Evolutionary conservation across 2,113 vertebrate species (phyloP).

Genomic region (Anguilla rostrata): DNA sequence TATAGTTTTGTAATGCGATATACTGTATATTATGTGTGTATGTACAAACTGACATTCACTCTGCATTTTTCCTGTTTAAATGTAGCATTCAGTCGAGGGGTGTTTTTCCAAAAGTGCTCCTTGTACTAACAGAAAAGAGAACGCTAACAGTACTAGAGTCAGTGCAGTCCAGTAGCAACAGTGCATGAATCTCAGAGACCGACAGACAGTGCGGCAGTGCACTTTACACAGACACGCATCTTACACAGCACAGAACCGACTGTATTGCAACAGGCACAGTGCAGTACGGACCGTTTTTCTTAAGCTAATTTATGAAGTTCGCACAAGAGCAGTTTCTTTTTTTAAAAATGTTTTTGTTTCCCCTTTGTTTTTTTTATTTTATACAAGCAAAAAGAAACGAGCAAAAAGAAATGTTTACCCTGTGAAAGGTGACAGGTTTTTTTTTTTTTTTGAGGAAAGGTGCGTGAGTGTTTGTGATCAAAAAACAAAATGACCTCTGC

Average conservation of each 20-base stretch:
- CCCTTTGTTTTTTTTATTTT: slow-evolving; percentile 39
- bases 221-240: slow-evolving; percentile 26
- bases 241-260: slow-evolving; percentile 31
- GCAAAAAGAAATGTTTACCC: slow-evolving; percentile 60
- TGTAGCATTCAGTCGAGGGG: slow-evolving; percentile 62
- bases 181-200: background rate
- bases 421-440: slow-evolving; percentile 8
- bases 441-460: slow-evolving; percentile 10
- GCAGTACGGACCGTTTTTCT: background rate
- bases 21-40: slow-evolving; percentile 1
- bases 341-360: slow-evolving; percentile 32
- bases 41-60: background rate
- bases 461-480: slow-evolving; percentile 32
- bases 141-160: slow-evolving; percentile 31
- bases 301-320: slow-evolving; percentile 69
- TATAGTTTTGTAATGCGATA: background rate
- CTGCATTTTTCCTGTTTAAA: slow-evolving; percentile 45
- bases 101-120: background rate
- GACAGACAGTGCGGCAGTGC: slow-evolving; percentile 13
- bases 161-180: slow-evolving; percentile 56
- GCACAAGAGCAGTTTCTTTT: slow-evolving; percentile 48
- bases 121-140: background rate
- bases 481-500: slow-evolving; percentile 26
- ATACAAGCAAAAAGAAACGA: slow-evolving; percentile 48
- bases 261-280: background rate